These are phyloP conservation scores for Nerophis lumbriciformis DNA, from an alignment of 2,113 vertebrate genomes.

Conservation along the genomic window DNA sequence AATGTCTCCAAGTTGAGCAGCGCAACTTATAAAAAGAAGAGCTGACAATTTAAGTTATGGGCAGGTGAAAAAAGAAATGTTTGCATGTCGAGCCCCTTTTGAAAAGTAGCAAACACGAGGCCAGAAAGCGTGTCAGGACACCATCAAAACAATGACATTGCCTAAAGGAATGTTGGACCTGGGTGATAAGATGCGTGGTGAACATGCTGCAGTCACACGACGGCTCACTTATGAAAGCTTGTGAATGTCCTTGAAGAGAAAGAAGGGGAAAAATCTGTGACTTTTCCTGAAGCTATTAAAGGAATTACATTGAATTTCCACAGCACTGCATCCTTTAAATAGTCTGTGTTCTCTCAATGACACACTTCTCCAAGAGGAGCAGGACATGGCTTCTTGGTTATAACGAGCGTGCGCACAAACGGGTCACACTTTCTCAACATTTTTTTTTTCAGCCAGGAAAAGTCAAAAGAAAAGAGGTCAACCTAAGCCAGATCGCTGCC, in stretches of 20 bases:
- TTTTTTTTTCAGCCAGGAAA: constrained; percentile 33
- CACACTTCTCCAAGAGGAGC: constrained; percentile 23
- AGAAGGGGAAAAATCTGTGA: constrained; percentile 42
- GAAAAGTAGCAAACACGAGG: constrained; percentile 37
- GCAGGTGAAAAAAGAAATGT: constrained; percentile 10
- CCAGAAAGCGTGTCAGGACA: constrained; percentile 49
- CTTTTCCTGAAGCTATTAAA: constrained; percentile 46
- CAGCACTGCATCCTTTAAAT: constrained; percentile 56
- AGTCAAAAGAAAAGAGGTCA: constrained; percentile 24
- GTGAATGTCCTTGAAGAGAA: constrained; percentile 44
- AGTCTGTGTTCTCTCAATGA: constrained; percentile 51
- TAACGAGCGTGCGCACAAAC: constrained; percentile 16
- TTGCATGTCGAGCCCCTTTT: constrained; percentile 41
- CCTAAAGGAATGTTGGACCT: constrained; percentile 59
- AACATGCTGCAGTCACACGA: constrained; percentile 50
- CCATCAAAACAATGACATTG: constrained; percentile 52
- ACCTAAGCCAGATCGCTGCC: constrained; percentile 20
- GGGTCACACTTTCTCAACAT: constrained; percentile 34
- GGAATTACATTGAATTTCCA: constrained; percentile 57
- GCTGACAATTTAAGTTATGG: constrained; percentile 1
- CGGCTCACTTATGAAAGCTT: constrained; percentile 28
- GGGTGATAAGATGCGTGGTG: constrained; percentile 52
- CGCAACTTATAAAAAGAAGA: too few species aligned
- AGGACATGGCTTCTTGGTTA: constrained; percentile 35
- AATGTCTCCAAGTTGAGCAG: constrained; percentile 19